Evolutionary conservation across 2,888 invertebrate genomes (phyloP), one percentile per base, ranked within the genome.

Genomic region (Alcis repandata): DNA sequence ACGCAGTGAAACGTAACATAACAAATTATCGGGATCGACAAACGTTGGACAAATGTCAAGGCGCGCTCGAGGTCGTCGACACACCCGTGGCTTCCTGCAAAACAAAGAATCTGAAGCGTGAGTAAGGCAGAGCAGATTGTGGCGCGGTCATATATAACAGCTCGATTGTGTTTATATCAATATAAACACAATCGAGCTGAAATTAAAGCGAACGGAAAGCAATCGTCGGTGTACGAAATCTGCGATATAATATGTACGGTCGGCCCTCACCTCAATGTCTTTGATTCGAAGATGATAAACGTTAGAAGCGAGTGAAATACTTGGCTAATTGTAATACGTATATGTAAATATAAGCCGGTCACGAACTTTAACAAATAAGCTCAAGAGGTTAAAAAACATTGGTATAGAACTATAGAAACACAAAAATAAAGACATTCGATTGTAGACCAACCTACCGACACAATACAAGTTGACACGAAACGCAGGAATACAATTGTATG

Each of bases 31-130:
- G 60, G 48, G 58, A 59, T 53, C 59, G 40, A 19, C 74, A 71
- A 78, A 77, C 69, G 72, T 77, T 76, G 70, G 69, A 74, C 80
- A 80, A 80, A 83, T 79, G 78, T 82, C 79, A 83, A 81, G 79
- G 80, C 75, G 71, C 59, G 63, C 67, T 67, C 79, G 77, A 82
- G 79, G 79, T 78, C 79, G 75, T 78, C 79, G 76, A 73, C 80
- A 77, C 79, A 77, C 77, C 69, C 79, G 74, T 63, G 3, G 19
- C 69, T 78, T 74, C 76, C 75, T 72, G 68, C 73, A 71, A 56
- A 80, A 79, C 79, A 79, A 80, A 82, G 73, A 79, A 75, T 74
- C 69, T 58, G 45, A 68, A 54, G 59, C 66, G 62, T 72, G 73
- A 69, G 67, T 70, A 74, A 63, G 63, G 59, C 63, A 49, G 40